A percentile compares a stretch with the other conserved stretches of the same genome.
phyloP scores from a whole-genome alignment of 1,140 invertebrate genomes.

The Drosophila biarmipes region DNA sequence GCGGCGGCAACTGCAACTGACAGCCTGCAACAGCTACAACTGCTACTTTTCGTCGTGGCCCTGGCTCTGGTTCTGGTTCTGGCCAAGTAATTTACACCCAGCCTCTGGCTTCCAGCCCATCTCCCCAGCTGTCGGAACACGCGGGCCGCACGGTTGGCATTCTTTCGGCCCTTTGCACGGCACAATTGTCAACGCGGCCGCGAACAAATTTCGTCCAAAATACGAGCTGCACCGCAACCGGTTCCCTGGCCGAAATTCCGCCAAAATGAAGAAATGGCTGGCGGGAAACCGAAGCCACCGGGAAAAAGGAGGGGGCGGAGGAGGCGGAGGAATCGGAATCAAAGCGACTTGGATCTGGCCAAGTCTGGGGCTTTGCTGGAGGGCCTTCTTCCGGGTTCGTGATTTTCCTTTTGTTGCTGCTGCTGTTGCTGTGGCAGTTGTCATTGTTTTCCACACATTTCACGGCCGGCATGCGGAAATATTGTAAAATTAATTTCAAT shows the following conservation, averaged over 20 bases:
- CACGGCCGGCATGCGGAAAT: slow-evolving; percentile 68
- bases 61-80: slow-evolving; percentile 15
- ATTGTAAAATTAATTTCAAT: slow-evolving; percentile 68
- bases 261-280: slow-evolving; percentile 77
- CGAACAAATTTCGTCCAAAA: slow-evolving; percentile 68
- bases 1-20: slow-evolving; percentile 31
- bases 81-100: slow-evolving; percentile 78
- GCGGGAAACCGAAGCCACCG: slow-evolving; percentile 11
- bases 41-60: slow-evolving; percentile 39
- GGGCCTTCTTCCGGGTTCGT: slow-evolving; percentile 75
- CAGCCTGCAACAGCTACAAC: slow-evolving; percentile 54
- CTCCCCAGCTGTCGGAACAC: slow-evolving; percentile 39
- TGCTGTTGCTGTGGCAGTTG: slow-evolving; percentile 51
- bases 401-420: slow-evolving; percentile 67
- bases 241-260: slow-evolving; percentile 48
- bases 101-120: slow-evolving; percentile 18
- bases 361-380: slow-evolving; percentile 24
- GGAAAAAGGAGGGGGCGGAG: not conserved
- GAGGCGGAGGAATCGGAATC: slow-evolving; percentile 18
- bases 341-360: slow-evolving; percentile 29
- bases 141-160: slow-evolving; percentile 64
- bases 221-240: slow-evolving; percentile 20
- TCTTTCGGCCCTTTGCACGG: slow-evolving; percentile 67
- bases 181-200: slow-evolving; percentile 81
- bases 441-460: slow-evolving; percentile 69